A percentile compares a stretch with the other conserved stretches of the same genome.
These are phyloP conservation scores for Ostrea denselamellosa DNA, from an alignment of 1,140 invertebrate genomes.

Conservation along the genomic window DNA sequence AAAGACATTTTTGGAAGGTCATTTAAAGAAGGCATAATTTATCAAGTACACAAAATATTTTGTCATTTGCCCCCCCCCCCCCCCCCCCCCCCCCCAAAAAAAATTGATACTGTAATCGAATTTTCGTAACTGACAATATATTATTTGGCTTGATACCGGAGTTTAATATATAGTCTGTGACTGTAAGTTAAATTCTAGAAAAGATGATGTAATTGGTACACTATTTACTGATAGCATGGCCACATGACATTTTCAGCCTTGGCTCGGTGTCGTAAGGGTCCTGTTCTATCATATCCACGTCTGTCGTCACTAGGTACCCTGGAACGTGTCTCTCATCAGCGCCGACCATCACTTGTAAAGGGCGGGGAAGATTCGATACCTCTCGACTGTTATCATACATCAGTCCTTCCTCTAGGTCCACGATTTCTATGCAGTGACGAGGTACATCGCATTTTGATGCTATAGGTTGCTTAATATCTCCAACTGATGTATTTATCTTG, in stretches of 20 bases:
- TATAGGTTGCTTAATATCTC: background rate
- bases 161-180: too few species aligned
- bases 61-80: too few species aligned
- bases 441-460: background rate
- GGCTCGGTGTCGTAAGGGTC: background rate
- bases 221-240: background rate
- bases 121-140: too few species aligned
- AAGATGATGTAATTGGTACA: background rate
- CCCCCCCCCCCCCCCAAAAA: too few species aligned
- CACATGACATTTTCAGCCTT: constrained; percentile 4
- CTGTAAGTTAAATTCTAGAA: too few species aligned
- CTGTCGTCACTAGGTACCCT: background rate
- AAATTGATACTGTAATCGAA: too few species aligned
- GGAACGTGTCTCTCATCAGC: background rate
- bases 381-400: background rate
- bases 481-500: background rate
- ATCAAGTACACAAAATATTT: too few species aligned
- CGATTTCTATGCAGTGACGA: background rate
- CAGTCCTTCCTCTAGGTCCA: background rate
- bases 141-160: too few species aligned
- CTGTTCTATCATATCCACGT: constrained; percentile 9
- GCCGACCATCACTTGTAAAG: constrained; percentile 4
- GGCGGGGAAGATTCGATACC: background rate
- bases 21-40: too few species aligned
- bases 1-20: too few species aligned